phyloP scores from a whole-genome alignment of 2,888 invertebrate genomes.

The Peribatodes rhomboidaria region DNA sequence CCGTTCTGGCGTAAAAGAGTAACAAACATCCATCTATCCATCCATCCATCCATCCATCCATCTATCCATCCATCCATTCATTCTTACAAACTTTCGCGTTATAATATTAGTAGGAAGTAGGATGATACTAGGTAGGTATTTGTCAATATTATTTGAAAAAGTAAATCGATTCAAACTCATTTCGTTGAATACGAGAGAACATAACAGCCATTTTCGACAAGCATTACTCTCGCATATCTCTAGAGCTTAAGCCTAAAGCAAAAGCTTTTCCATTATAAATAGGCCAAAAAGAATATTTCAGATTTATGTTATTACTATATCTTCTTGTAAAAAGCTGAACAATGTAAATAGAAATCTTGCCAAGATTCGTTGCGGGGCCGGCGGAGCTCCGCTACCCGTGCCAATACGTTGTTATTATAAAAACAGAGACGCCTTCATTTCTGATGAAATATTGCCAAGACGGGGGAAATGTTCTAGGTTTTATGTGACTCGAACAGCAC shows the following conservation, averaged over 20 bases:
- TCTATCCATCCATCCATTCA: no score
- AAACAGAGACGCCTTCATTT: slow-evolving; percentile 24
- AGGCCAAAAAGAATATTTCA: slow-evolving; percentile 15
- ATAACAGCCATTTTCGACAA: slow-evolving; percentile 7
- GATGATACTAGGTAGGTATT: no score
- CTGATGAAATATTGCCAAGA: slow-evolving; percentile 32
- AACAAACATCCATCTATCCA: no score
- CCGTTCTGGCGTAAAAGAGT: no score
- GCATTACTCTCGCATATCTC: slow-evolving; percentile 5
- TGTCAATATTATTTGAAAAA: not conserved
- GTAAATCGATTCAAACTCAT: slow-evolving; percentile 3
- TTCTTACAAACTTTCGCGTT: no score
- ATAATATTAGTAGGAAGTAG: no score
- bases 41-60: no score
- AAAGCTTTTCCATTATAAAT: slow-evolving; percentile 31
- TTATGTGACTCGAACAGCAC: slow-evolving; percentile 10
- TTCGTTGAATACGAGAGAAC: slow-evolving; percentile 7
- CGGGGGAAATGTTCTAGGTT: slow-evolving; percentile 20
- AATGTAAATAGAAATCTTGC: slow-evolving; percentile 33
- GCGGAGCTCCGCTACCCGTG: slow-evolving; percentile 19
- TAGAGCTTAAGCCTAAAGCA: slow-evolving; percentile 15
- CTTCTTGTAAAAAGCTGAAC: slow-evolving; percentile 27
- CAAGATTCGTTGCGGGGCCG: slow-evolving; percentile 25
- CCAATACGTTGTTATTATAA: slow-evolving; percentile 31
- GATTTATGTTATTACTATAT: slow-evolving; percentile 32